These are phyloP conservation scores for Calidris pygmaea DNA, from an alignment of 2,113 vertebrate genomes.

Conservation along the genomic window DNA sequence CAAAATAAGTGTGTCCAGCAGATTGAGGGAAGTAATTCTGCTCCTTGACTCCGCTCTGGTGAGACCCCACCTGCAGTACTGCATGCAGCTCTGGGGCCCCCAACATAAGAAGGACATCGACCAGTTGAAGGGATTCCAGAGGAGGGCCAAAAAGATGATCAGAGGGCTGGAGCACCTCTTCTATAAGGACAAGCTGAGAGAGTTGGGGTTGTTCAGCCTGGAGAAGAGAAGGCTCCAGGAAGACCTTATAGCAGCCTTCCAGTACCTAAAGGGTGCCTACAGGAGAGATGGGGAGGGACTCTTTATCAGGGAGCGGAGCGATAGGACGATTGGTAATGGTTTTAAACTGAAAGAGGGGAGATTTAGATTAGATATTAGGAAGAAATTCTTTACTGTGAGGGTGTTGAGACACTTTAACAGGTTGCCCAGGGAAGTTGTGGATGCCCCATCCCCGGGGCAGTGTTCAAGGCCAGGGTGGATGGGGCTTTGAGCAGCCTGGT, in stretches of 20 bases:
- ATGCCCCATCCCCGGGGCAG: neutral
- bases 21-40: too few relatives aligned
- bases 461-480: neutral
- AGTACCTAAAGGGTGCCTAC: neutral
- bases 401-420: neutral
- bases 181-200: neutral
- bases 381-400: neutral
- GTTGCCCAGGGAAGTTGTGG: neutral
- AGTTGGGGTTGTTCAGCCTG: neutral
- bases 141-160: neutral
- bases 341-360: neutral
- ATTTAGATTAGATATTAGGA: neutral
- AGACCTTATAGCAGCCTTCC: neutral
- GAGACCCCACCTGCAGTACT: too few relatives aligned
- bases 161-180: neutral
- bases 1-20: too few relatives aligned
- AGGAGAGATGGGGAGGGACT: neutral
- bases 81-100: too few relatives aligned
- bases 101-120: too few relatives aligned
- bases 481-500: neutral
- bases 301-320: neutral
- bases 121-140: too few relatives aligned
- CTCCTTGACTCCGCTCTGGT: too few relatives aligned
- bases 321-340: neutral
- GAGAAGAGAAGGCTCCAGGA: neutral